Evolutionary conservation across 1,140 invertebrate species (phyloP).

Genomic region (Calliopsis andreniformis): DNA sequence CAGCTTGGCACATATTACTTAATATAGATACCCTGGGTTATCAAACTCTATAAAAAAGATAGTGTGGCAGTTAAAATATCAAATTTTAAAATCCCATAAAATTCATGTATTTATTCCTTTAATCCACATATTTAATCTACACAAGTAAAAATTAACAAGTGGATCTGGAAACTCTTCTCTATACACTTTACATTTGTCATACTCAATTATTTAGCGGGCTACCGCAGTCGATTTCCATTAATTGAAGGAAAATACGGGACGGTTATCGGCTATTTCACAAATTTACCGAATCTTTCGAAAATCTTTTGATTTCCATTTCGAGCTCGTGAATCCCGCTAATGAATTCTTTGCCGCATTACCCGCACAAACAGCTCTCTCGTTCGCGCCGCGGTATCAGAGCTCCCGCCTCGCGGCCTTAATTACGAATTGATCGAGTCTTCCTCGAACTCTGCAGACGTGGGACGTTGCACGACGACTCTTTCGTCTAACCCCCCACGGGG

Average conservation of each 20-base stretch:
- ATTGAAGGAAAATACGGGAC: slow-evolving; percentile 33
- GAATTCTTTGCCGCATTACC: slow-evolving; percentile 53
- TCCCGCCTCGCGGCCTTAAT: slow-evolving; percentile 63
- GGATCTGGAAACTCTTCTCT: too few relatives aligned
- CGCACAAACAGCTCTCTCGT: slow-evolving; percentile 32
- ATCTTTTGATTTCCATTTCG: slow-evolving; percentile 50
- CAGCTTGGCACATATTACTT: too few relatives aligned
- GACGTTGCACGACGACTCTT: slow-evolving; percentile 20
- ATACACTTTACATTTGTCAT: too few relatives aligned
- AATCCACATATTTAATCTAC: too few relatives aligned
- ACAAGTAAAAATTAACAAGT: too few relatives aligned
- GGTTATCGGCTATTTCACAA: slow-evolving; percentile 41
- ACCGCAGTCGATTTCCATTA: slow-evolving; percentile 19
- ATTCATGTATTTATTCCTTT: too few relatives aligned
- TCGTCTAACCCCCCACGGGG: slow-evolving; percentile 26
- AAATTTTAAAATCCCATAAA: too few relatives aligned
- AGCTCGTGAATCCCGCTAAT: slow-evolving; percentile 48
- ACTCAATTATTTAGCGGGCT: slow-evolving; percentile 24
- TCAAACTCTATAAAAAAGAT: too few relatives aligned
- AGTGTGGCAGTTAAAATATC: too few relatives aligned
- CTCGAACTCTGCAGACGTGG: slow-evolving; percentile 64
- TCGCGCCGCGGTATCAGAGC: slow-evolving; percentile 52
- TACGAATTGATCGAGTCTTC: slow-evolving; percentile 72
- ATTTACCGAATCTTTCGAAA: slow-evolving; percentile 42
- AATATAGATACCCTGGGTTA: too few relatives aligned